These are phyloP conservation scores for Cephus cinctus DNA, from an alignment of 1,140 invertebrate genomes.

Conservation along the genomic window DNA sequence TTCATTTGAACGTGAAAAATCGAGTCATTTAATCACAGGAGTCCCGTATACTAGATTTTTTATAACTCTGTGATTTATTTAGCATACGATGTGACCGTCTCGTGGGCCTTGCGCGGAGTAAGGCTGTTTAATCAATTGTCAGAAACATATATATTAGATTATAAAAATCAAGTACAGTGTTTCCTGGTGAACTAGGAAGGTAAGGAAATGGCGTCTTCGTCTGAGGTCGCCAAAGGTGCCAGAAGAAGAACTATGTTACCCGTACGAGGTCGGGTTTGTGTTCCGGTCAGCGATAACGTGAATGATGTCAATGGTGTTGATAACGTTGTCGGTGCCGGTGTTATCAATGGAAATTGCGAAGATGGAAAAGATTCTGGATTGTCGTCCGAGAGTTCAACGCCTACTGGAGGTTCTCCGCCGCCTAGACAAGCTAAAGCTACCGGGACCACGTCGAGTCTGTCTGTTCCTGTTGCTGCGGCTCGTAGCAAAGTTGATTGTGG, in stretches of 20 bases:
- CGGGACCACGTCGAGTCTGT: neutral
- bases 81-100: too few species aligned
- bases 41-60: too few species aligned
- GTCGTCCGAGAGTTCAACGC: slow-evolving; percentile 50
- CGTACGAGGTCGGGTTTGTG: slow-evolving; percentile 12
- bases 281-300: too few species aligned
- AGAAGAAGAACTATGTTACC: slow-evolving; percentile 23
- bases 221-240: slow-evolving; percentile 25
- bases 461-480: slow-evolving; percentile 32
- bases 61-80: too few species aligned
- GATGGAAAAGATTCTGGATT: slow-evolving; percentile 48
- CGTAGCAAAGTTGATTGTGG: slow-evolving; percentile 32
- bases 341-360: slow-evolving; percentile 18
- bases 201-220: slow-evolving; percentile 21
- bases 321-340: slow-evolving; percentile 12
- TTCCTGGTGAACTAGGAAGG: slow-evolving; percentile 24
- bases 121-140: too few species aligned
- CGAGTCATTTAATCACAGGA: too few species aligned
- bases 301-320: slow-evolving; percentile 5
- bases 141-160: too few species aligned
- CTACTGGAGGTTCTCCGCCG: slow-evolving; percentile 46
- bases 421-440: slow-evolving; percentile 35
- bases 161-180: too few species aligned
- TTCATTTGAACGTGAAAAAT: too few species aligned
- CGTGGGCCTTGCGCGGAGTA: too few species aligned